phyloP scores from a whole-genome alignment of 2,797 vertebrate genomes.

The Macropus fuliginosus region DNA sequence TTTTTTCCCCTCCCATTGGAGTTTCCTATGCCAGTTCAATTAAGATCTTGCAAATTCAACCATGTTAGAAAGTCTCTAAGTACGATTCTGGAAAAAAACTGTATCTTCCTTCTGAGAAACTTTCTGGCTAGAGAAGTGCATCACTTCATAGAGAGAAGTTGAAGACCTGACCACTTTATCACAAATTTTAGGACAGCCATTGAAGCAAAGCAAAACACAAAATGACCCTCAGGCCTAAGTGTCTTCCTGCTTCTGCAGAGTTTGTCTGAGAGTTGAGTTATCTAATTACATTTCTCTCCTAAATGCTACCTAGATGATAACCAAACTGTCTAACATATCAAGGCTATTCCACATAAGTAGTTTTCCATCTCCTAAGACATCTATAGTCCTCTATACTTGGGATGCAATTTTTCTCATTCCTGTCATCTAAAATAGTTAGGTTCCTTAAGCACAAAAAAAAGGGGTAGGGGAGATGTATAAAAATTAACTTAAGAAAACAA shows the following conservation, averaged over 20 bases:
- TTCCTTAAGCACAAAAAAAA: neutral
- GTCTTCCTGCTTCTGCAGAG: neutral
- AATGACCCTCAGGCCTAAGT: neutral
- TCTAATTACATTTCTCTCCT: neutral
- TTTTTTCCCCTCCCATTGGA: neutral
- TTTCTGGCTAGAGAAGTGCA: neutral
- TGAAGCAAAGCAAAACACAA: neutral
- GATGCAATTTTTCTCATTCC: neutral
- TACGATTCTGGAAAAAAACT: neutral
- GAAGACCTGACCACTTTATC: neutral
- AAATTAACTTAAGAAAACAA: neutral
- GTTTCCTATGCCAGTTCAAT: neutral
- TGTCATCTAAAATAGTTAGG: neutral
- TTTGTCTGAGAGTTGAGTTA: neutral
- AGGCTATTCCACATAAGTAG: neutral
- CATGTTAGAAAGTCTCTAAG: neutral
- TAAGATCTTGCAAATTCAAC: neutral
- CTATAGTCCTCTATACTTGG: neutral
- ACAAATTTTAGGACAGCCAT: neutral
- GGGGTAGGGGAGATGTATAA: neutral
- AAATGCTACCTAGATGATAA: neutral
- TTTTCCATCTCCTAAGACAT: neutral
- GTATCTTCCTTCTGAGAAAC: neutral
- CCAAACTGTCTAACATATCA: neutral
- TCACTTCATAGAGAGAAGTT: neutral